Conservation (phyloP, 2,797 vertebrate genomes). For the Eptatretus atami region DNA sequence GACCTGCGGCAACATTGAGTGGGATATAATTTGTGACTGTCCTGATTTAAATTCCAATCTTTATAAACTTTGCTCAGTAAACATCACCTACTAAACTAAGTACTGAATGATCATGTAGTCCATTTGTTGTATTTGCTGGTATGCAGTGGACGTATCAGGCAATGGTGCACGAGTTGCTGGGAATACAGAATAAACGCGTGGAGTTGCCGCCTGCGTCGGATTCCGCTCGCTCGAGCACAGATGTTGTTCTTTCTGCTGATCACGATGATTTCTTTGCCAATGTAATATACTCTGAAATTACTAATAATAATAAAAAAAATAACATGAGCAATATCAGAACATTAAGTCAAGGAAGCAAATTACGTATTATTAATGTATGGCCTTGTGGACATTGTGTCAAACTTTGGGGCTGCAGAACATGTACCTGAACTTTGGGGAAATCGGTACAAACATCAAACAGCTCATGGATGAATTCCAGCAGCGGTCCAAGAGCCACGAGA, state of each 20-base stretch:
- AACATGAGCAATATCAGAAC: too few species aligned
- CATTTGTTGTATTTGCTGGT: not conserved
- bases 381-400: too few species aligned
- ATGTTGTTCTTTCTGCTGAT: conserved; percentile 71
- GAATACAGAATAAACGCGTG: conserved; percentile 84
- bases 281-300: conserved; percentile 17
- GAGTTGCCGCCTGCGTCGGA: conserved; percentile 67
- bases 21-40: too few species aligned
- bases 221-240: conserved; percentile 52
- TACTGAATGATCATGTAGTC: too few species aligned
- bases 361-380: too few species aligned
- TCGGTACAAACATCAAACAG: conserved; percentile 86
- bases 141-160: conserved; percentile 82
- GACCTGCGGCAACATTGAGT: too few species aligned
- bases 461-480: conserved; percentile 95
- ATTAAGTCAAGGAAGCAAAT: too few species aligned
- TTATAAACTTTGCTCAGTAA: too few species aligned
- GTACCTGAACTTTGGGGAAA: conserved; percentile 88
- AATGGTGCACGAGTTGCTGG: conserved; percentile 76
- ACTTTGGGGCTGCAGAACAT: conserved; percentile 27
- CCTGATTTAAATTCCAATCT: too few species aligned
- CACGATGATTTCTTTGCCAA: conserved; percentile 91
- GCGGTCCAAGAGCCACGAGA: conserved; percentile 69
- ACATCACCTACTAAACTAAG: too few species aligned
- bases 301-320: too few species aligned